These are phyloP conservation scores for Diloba caeruleocephala DNA, from an alignment of 2,888 invertebrate genomes.

Conservation along the genomic window DNA sequence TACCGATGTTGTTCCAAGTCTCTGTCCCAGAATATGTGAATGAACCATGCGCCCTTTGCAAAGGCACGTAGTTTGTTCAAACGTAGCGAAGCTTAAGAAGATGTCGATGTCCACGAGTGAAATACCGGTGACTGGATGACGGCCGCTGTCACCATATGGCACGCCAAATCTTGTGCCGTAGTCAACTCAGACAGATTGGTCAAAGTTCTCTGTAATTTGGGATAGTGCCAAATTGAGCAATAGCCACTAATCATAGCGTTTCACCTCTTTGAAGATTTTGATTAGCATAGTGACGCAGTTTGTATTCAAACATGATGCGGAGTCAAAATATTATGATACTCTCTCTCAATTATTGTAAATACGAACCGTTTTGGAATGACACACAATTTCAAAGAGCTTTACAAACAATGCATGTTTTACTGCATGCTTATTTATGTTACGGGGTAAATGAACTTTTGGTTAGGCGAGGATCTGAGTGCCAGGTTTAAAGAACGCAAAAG, in stretches of 20 bases:
- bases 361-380: slow-evolving; percentile 8
- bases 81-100: slow-evolving; percentile 21
- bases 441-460: slow-evolving; percentile 5
- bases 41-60: slow-evolving; percentile 22
- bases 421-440: neutral
- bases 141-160: slow-evolving; percentile 34
- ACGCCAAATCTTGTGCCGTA: slow-evolving; percentile 49
- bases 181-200: slow-evolving; percentile 59
- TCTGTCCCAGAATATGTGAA: slow-evolving; percentile 5
- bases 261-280: slow-evolving; percentile 45
- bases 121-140: slow-evolving; percentile 34
- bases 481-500: neutral
- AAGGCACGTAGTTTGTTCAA: slow-evolving; percentile 14
- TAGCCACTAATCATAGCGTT: slow-evolving; percentile 58
- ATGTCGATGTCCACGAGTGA: slow-evolving; percentile 39
- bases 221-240: slow-evolving; percentile 61
- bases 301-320: slow-evolving; percentile 16
- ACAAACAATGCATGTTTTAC: neutral
- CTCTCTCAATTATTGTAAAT: slow-evolving; percentile 16
- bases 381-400: slow-evolving; percentile 1
- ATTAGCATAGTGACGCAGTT: slow-evolving; percentile 31
- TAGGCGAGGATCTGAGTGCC: neutral
- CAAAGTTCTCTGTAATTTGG: slow-evolving; percentile 68
- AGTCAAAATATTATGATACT: neutral
- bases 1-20: slow-evolving; percentile 1